Evolutionary conservation across 1,140 invertebrate genomes (phyloP), one percentile per base, ranked within the genome.

Genomic region (Drosophila kepulauana): DNA sequence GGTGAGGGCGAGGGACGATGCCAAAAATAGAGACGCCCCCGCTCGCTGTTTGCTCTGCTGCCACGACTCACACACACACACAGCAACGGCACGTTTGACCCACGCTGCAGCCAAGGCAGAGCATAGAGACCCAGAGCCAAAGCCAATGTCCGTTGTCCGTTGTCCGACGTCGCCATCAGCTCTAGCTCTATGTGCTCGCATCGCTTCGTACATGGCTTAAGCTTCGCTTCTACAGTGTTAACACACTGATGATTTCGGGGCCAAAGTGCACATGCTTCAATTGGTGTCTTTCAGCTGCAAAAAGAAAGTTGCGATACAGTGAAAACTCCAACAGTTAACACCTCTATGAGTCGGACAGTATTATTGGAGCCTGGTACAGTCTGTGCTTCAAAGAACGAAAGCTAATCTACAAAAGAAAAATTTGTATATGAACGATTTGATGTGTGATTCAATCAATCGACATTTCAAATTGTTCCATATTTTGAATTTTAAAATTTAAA

Each of bases 1-100:
- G 46, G 52, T 13, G 46, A 16, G 43, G 38, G 20, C 3, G 30
- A 11, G 38, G 35, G 48, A 43, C 46, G 49, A 68, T 87, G 84
- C 84, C 84, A 87, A 87, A 87, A 87, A 84, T 88, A 87, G 80
- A 88, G 85, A 86, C 81, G 78, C 78, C 85, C 78, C 74, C 81
- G 71, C 78, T 69, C 38, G 43, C 70, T 75, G 48, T 88, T 41
- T 49, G 63, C 51, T 66, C 41, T 57, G 35, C 68, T 54, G 43
- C 65, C 67, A 62, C 30, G 68, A 54, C 46, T 64, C 45, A 52
- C 71, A 63, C 66, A 78, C 48, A 52, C 35, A 69, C 13, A 43
- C 38, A 63, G 74, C 68, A 70, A 64, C 62, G 61, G 64, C 71
- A 51, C 63, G 49, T 78, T 77, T 86, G 82, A 82, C 80, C 79